phyloP scores from a whole-genome alignment of 2,113 vertebrate species.

The Cariama cristata region DNA sequence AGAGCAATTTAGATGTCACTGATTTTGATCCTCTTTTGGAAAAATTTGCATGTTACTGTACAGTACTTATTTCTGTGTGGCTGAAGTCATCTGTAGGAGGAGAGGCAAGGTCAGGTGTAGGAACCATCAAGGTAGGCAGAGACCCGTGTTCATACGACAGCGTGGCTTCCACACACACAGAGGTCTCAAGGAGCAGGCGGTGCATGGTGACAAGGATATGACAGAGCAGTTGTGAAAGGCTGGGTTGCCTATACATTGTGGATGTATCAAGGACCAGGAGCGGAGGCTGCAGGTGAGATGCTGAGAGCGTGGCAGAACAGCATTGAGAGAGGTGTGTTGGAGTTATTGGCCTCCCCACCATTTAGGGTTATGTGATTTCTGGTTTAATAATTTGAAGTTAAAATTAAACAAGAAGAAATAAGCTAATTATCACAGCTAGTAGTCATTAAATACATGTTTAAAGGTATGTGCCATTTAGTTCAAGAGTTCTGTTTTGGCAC shows the following conservation, averaged over 20 bases:
- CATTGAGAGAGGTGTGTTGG: neutral
- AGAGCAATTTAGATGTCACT: neutral
- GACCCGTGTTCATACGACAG: neutral
- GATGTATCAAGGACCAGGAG: neutral
- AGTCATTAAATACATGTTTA: neutral
- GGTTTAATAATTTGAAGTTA: neutral
- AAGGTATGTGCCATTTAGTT: neutral
- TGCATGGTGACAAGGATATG: rapidly evolving
- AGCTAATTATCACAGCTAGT: neutral
- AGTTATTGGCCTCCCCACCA: neutral
- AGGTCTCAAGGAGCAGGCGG: neutral
- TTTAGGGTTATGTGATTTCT: neutral
- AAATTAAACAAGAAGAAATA: neutral
- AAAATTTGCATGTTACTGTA: neutral
- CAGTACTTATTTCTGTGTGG: neutral
- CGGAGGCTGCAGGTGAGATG: rapidly evolving
- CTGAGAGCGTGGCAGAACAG: neutral
- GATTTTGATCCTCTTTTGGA: neutral
- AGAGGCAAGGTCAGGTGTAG: rapidly evolving
- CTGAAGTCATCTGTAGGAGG: neutral
- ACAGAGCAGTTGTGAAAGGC: neutral
- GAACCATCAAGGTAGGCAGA: neutral
- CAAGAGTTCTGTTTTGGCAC: neutral
- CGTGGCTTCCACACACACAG: rapidly evolving
- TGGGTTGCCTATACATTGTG: rapidly evolving